phyloP scores from a whole-genome alignment of 2,797 vertebrate genomes.

The Xyrichtys novacula region DNA sequence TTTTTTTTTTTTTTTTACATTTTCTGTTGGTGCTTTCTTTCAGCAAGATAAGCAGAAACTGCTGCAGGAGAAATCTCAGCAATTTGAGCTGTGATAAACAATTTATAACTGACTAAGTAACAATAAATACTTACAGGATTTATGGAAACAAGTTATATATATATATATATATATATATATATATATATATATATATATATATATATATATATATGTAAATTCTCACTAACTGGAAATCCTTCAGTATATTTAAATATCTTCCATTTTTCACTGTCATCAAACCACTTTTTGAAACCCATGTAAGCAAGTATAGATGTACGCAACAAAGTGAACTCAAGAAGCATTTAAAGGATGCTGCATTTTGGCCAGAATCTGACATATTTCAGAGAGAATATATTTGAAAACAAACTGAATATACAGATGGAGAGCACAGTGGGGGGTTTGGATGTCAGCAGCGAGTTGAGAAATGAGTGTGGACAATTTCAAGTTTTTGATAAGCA shows the following conservation, averaged over 20 bases:
- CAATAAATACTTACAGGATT: not conserved
- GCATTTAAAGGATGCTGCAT: not conserved
- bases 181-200: not conserved
- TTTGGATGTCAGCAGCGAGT: not conserved
- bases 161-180: not conserved
- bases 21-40: not conserved
- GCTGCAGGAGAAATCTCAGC: constrained; percentile 27
- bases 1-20: not conserved
- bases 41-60: constrained; percentile 16
- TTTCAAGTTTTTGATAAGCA: not conserved
- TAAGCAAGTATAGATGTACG: not conserved
- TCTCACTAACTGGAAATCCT: no score
- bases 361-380: not conserved
- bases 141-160: constrained; percentile 3
- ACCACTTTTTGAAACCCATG: not conserved
- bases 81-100: not conserved
- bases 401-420: not conserved
- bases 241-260: no score
- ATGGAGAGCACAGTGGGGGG: not conserved
- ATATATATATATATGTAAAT: not conserved
- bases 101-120: not conserved
- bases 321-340: not conserved
- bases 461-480: not conserved
- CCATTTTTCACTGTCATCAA: no score
- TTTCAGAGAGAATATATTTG: constrained; percentile 1